Base-by-base conservation (phyloP, 2,888 invertebrate species). In the Luffia ferchaultella region DNA sequence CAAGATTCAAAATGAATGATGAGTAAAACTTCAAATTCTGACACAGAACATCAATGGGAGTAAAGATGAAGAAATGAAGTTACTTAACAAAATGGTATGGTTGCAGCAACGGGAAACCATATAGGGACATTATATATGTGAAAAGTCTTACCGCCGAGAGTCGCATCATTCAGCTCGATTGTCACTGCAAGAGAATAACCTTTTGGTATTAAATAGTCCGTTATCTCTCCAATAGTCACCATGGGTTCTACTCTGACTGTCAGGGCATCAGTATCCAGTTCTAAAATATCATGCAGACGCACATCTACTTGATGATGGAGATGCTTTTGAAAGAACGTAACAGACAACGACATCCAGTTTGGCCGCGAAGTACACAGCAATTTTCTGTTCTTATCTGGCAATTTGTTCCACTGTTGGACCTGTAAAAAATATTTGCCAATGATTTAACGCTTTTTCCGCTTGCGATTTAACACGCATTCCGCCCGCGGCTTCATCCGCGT, bases 111-210 rank as follows among this genome's bases (percentile, higher is more conserved):
- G n/a, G n/a, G n/a, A n/a, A 30, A 30, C 30, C 12, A 30, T 30
- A 12, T 30, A 30, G 12, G 12, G 12, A 30, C 30, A 30, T 30
- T 30, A 7, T 5, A 17, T 12, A 7, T 5, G 15, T 48, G 2
- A 3, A 12, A 5, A 15, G 18, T 53, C 57, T 53, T 44, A 80
- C 83, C 90, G 58, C 90, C 90, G 17, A 90, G 70, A 2, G 90
- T 90, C 18, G 90, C 90, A 64, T 90, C 90, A 1, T 84, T 87
- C 48, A 90, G 83, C 67, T 90, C 90, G 46, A 90, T 80, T 20
- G 89, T 89, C 1, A 90, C 89, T 1, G 89, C 90, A 46, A 90
- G 63, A 0, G 90, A 89, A 62, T 89, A 90, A 0, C 90, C 89
- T 61, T 70, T 86, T 0, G 89, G 88, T 61, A 89, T 87, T 17